Evolutionary conservation across 1,140 invertebrate species (phyloP), one percentile per base, ranked within the genome.

Genomic region (Drosophila fuyamai): DNA sequence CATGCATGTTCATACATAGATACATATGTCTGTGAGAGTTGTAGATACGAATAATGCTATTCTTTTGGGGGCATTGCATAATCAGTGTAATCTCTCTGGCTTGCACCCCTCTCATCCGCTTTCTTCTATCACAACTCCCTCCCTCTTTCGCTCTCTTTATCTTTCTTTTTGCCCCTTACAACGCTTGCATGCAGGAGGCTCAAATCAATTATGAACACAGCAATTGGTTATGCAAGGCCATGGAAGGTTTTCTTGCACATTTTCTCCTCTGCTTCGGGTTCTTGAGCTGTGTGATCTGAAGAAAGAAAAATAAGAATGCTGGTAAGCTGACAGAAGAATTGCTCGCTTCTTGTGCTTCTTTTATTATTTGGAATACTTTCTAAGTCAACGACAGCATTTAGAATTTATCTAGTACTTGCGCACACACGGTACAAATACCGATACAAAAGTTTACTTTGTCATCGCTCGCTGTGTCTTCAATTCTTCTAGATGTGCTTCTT

Each of bases 321-420:
- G 12, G 4, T 9, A 2, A 8, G 51, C 54, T 43, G 23, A 14
- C 38, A 56, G 23, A n/a, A 61, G 23, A 32, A 41, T 29, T 32
- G 5, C 9, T 13, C 53, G 23, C 12, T 43, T 40, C 43, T 36
- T 66, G 16, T 32, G 32, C 36, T 62, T 80, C 63, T 74, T 59
- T 68, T 51, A 54, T 73, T 68, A 74, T 54, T 65, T 77, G 61
- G 51, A 77, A 88, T 85, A 85, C 82, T 86, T 85, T 85, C 82
- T 75, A 85, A 85, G 81, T 85, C 82, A 85, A 85, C 79, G 78
- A 79, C 79, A 82, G 79, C 81, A 57, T 81, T 86, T 81, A 78
- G 65, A 86, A 85, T 81, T 86, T 85, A 85, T 85, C 82, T 81
- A 85, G 65, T 86, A 60, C 81, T 73, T 63, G 27, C 59, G 62